Evolutionary conservation across 2,888 invertebrate genomes (phyloP).

Genomic region (Palloptera scutellata): DNA sequence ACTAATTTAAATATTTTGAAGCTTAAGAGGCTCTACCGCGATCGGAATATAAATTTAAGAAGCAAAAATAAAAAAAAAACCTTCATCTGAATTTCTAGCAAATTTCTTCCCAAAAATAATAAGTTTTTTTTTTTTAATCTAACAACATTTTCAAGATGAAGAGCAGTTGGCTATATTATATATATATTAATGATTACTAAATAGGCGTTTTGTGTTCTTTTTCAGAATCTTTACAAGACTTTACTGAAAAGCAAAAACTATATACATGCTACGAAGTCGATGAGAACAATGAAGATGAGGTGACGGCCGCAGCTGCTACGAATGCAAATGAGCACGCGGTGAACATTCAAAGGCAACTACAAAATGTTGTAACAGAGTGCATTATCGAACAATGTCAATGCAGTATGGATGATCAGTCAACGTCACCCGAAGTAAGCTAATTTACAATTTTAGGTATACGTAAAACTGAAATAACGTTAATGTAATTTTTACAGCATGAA

Average conservation of each 20-base stretch:
- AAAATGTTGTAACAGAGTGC: slow-evolving; percentile 34
- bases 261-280: slow-evolving; percentile 36
- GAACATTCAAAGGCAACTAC: slow-evolving; percentile 33
- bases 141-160: too few species aligned
- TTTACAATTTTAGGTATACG: neutral
- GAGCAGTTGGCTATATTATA: too few species aligned
- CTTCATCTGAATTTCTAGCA: too few species aligned
- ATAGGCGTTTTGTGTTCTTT: too few species aligned
- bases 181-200: too few species aligned
- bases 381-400: slow-evolving; percentile 30
- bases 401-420: neutral
- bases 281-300: slow-evolving; percentile 28
- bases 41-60: too few species aligned
- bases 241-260: slow-evolving; percentile 10
- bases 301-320: neutral
- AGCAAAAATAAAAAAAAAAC: too few species aligned
- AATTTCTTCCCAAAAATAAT: too few species aligned
- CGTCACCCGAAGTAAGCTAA: slow-evolving; percentile 4
- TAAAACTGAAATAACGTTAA: neutral
- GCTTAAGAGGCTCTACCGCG: too few species aligned
- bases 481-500: slow-evolving; percentile 10
- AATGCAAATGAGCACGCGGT: slow-evolving; percentile 18
- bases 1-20: too few species aligned
- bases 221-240: neutral
- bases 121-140: too few species aligned